phyloP scores from a whole-genome alignment of 2,113 vertebrate genomes.

The Sebastes schlegelii region DNA sequence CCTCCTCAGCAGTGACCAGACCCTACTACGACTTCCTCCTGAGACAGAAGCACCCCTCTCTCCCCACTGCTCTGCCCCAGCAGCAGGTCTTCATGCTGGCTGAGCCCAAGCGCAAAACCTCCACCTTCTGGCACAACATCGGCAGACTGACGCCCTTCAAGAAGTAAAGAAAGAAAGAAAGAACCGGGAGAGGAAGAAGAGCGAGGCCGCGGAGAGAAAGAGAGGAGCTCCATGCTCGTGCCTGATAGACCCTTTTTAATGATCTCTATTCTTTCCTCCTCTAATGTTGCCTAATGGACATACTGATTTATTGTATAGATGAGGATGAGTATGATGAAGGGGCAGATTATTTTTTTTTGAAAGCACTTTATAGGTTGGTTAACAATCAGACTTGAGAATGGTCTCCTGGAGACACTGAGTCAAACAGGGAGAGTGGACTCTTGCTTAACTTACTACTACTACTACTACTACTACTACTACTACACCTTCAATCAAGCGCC shows the following conservation, averaged over 20 bases:
- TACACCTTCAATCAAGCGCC: conserved; percentile 54
- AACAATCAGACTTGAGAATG: conserved; percentile 79
- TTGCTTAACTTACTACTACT: conserved; percentile 62
- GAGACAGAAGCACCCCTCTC: conserved; percentile 91
- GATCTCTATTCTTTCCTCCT: conserved; percentile 49
- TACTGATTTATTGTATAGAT: conserved; percentile 77
- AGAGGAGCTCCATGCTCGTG: conserved; percentile 69
- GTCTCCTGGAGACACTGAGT: conserved; percentile 63
- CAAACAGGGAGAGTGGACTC: conserved; percentile 52
- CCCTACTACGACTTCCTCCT: conserved; percentile 94
- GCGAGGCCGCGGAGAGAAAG: conserved; percentile 7
- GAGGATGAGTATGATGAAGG: conserved; percentile 46
- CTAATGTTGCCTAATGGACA: conserved; percentile 54
- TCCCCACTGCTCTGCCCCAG: conserved; percentile 89
- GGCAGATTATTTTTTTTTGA: conserved; percentile 69
- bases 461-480: conserved; percentile 43
- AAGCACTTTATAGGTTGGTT: conserved; percentile 88
- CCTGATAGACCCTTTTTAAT: conserved; percentile 75
- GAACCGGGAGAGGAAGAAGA: background rate
- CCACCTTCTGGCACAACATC: conserved; percentile 98
- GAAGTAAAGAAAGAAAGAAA: conserved; percentile 78
- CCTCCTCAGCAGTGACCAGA: conserved; percentile 84
- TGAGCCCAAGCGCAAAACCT: conserved; percentile 94
- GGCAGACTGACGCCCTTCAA: conserved; percentile 94
- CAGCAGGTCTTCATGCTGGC: conserved; percentile 95